A percentile compares a stretch with the other conserved stretches of the same genome.
These are phyloP conservation scores for Zeugodacus cucurbitae DNA, from an alignment of 1,140 invertebrate genomes.

Conservation along the genomic window DNA sequence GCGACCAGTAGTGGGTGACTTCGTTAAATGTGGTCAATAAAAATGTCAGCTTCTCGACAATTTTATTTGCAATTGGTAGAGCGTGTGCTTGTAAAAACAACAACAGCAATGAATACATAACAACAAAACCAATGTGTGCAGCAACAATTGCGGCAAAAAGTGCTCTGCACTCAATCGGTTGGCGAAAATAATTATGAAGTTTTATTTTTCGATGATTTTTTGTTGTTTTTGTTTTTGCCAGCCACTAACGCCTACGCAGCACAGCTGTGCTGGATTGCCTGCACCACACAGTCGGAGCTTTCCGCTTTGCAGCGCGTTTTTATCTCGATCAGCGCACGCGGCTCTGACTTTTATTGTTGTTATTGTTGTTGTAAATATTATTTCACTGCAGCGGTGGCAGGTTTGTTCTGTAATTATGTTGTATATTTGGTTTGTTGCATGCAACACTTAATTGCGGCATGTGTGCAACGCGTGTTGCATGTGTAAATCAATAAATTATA, in stretches of 20 bases:
- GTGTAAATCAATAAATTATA: conserved; percentile 31
- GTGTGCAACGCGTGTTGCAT: neutral
- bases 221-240: neutral
- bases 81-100: neutral
- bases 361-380: neutral
- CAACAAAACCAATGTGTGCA: neutral
- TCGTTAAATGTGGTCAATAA: conserved; percentile 38
- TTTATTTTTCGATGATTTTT: neutral
- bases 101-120: neutral
- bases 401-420: conserved; percentile 11
- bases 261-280: neutral
- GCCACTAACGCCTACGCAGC: neutral
- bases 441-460: conserved; percentile 20
- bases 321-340: neutral
- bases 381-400: neutral
- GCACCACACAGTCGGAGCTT: neutral
- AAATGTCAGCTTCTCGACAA: conserved; percentile 37
- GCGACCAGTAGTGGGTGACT: neutral
- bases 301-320: neutral
- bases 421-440: conserved; percentile 5
- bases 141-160: neutral
- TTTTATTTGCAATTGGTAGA: conserved; percentile 12
- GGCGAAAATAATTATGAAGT: neutral
- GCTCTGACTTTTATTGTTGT: neutral
- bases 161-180: neutral